Conservation (phyloP, 1,140 invertebrate species). For the Pachypsylla venusta region DNA sequence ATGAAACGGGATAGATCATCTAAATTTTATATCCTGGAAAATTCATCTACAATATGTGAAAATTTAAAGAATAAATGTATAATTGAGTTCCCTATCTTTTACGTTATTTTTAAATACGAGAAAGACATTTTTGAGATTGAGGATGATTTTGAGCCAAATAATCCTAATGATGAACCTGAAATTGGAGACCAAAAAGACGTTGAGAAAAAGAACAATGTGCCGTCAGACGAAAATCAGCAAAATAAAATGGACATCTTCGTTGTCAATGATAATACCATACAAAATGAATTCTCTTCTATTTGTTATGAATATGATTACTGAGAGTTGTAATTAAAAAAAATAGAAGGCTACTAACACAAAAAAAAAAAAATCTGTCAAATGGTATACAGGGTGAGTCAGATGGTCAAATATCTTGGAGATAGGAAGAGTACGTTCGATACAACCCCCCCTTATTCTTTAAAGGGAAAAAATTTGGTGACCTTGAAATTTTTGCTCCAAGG, state of each 20-base stretch:
- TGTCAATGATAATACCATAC: neutral
- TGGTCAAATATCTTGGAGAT: too few relatives aligned
- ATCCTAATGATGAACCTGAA: neutral
- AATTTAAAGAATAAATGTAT: conserved; percentile 4
- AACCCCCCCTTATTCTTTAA: too few relatives aligned
- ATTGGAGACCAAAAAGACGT: neutral
- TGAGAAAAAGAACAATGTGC: neutral
- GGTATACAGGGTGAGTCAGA: too few relatives aligned
- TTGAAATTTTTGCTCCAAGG: too few relatives aligned
- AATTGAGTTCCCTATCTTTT: neutral
- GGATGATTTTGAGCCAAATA: neutral
- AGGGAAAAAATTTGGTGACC: too few relatives aligned
- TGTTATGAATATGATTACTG: conserved; percentile 5
- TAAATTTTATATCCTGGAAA: neutral
- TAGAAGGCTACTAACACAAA: too few relatives aligned
- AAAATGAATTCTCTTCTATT: neutral
- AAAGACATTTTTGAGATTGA: conserved; percentile 6
- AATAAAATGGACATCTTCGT: too few relatives aligned
- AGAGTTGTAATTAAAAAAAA: too few relatives aligned
- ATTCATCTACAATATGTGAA: neutral
- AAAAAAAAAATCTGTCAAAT: too few relatives aligned
- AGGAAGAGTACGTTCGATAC: too few relatives aligned
- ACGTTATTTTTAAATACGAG: neutral
- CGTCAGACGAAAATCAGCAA: neutral
- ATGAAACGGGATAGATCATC: conserved; percentile 37